phyloP scores from a whole-genome alignment of 2,888 invertebrate genomes.

The Luffia ferchaultella region DNA sequence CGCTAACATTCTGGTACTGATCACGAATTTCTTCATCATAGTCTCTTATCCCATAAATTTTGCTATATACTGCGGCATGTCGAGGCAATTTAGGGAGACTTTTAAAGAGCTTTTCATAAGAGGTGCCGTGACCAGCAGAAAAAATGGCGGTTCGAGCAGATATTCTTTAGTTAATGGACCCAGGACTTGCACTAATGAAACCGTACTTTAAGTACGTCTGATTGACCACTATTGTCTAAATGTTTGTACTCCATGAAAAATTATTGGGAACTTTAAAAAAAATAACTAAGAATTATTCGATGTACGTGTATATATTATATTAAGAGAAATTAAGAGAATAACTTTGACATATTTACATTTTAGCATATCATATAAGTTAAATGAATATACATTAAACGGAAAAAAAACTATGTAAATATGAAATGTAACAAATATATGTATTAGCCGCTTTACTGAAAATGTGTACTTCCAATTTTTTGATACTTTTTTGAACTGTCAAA shows the following conservation, averaged over 20 bases:
- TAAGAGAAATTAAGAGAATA: no score
- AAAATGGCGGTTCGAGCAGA: slow-evolving; percentile 75
- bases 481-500: background rate
- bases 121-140: slow-evolving; percentile 67
- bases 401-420: background rate
- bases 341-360: background rate
- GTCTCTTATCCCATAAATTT: slow-evolving; percentile 94
- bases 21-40: slow-evolving; percentile 92
- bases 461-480: background rate
- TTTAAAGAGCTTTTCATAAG: slow-evolving; percentile 85
- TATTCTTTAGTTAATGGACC: slow-evolving; percentile 86
- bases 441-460: background rate
- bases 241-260: no score
- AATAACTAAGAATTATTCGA: background rate
- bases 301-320: background rate
- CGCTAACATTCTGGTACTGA: slow-evolving; percentile 78
- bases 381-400: background rate
- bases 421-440: background rate
- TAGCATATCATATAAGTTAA: background rate
- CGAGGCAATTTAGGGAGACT: slow-evolving; percentile 91
- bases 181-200: slow-evolving; percentile 84
- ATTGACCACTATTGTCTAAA: background rate
- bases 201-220: slow-evolving; percentile 68
- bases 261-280: background rate
- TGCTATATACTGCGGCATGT: slow-evolving; percentile 97